Conservation (phyloP, 2,113 vertebrate genomes). For the Stomatorhinus ivindoensis region DNA sequence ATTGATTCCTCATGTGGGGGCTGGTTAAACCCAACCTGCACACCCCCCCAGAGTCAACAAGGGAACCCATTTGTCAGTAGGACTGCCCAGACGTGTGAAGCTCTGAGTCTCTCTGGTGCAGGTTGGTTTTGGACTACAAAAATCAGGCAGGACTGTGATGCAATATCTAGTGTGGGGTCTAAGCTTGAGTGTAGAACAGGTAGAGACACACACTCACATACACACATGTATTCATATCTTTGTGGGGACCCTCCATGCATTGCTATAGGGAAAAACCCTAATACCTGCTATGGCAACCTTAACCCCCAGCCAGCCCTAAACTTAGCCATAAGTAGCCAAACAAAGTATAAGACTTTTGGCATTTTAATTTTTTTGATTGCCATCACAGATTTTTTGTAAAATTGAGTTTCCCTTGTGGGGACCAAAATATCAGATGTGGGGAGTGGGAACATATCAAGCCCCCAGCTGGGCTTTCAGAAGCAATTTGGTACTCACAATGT, state of each 20-base stretch:
- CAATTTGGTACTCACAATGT: too few relatives aligned
- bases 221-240: not conserved
- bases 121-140: not conserved
- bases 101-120: not conserved
- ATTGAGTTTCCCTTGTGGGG: too few relatives aligned
- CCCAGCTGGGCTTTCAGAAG: too few relatives aligned
- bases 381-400: too few relatives aligned
- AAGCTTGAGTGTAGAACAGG: not conserved
- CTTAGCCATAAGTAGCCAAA: not conserved
- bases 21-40: conserved; percentile 50
- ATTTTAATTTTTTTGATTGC: too few relatives aligned
- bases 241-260: not conserved
- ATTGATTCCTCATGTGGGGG: conserved; percentile 44
- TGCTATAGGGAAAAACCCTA: not conserved
- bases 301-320: not conserved
- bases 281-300: not conserved
- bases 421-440: too few relatives aligned
- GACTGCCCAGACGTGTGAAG: not conserved
- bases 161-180: not conserved
- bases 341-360: too few relatives aligned
- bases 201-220: not conserved
- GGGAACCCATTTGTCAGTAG: conserved; percentile 42
- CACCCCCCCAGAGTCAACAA: conserved; percentile 37
- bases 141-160: not conserved
- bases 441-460: too few relatives aligned